Evolutionary conservation across 2,797 vertebrate genomes (phyloP), one percentile per base, ranked within the genome.

Genomic region (Poeciliopsis presidionis): DNA sequence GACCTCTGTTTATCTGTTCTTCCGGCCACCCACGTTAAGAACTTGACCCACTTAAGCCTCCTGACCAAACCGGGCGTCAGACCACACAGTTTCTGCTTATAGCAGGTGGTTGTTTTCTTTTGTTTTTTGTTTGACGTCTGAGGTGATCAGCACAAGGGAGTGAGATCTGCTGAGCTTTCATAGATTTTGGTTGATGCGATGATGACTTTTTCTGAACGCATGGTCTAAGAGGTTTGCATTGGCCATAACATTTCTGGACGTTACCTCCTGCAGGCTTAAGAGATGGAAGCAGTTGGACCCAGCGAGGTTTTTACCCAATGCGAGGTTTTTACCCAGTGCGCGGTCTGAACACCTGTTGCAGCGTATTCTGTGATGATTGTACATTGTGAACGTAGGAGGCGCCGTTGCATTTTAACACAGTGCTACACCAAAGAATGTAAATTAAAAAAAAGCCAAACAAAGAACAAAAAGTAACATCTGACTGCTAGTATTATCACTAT

Each of bases 11-110:
- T 82, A 83, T 82, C 81, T 70, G 5, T 70, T 72, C 75, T 63
- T 88, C 78, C 72, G 47, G 73, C 86, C 89, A 81, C 89, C 87
- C 82, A 86, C 79, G 77, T 45, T 86, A 72, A 80, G 36, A 81
- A 70, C 73, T 53, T 85, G 79, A 80, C 82, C 88, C 87, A 81
- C 83, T 84, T 86, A 82, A 74, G 61, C 79, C 75, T 75, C 74
- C 49, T 47, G 61, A 72, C 74, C 73, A 88, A 78, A 84, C 76
- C 79, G 47, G 9, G 59, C 55, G 77, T 89, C 20, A 86, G 81
- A 82, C 89, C 86, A 77, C 73, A 78, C 83, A 82, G 59, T 61
- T 80, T 79, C 57, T 86, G 46, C 41, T 63, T 55, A 79, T 75
- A 79, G 73, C 82, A 74, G 45, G 72, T 86, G 49, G 49, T 22